Evolutionary conservation across 2,888 invertebrate species (phyloP), one percentile per base, ranked within the genome.

Genomic region (Magallana nippona): DNA sequence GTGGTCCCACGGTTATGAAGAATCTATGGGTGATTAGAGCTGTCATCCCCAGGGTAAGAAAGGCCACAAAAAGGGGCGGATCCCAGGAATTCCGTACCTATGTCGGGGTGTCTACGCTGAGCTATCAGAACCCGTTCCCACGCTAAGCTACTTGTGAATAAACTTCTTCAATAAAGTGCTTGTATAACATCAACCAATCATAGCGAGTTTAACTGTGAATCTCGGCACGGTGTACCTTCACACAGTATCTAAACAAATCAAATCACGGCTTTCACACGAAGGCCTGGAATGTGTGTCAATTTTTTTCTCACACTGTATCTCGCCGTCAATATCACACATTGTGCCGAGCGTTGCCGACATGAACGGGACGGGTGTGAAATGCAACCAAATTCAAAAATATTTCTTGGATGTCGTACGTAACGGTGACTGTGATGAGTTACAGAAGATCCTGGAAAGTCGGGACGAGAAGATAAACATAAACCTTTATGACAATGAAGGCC

Each of bases 381-480:
- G 63, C 44, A 82, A 82, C 55, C 82, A 55, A 11, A 91, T 90
- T 84, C 94, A 94, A 87, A 91, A 91, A 83, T 88, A 90, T 80
- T 93, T 94, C 86, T 89, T 92, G 62, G 93, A 93, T 82, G 94
- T 94, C 5, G 93, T 94, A 1, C 87, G 91, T 10, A 92, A 92
- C 82, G 94, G 94, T 15, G 93, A 94, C 87, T 91, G 90, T 19
- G 87, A 85, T 3, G 93, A 93, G 80, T 88, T 94, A 55, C 90
- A 92, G 83, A 88, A 91, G 62, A 89, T 94, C 56, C 88, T 94
- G 78, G 93, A 94, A 83, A 91, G 92, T 44, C 89, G 91, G 71
- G 92, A 93, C 63, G 93, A 92, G 22, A 92, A 92, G 82, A 90
- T 94, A 17, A 94, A 94, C 89, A 91, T 94, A 44, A 94, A 94